Evolutionary conservation across 1,140 invertebrate species (phyloP).

Genomic region (Chironomus striatipennis): DNA sequence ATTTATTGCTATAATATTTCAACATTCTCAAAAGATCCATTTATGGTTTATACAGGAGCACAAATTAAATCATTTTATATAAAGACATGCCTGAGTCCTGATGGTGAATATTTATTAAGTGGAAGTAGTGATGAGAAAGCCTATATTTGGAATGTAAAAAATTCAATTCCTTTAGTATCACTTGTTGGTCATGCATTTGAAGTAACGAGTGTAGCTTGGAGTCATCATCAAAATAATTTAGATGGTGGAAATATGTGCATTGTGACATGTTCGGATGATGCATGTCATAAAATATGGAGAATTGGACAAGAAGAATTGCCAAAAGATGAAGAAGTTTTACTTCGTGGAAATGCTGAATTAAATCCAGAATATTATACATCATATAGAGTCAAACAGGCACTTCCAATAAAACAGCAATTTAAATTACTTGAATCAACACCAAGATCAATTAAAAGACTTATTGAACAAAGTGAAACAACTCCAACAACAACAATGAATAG

Average conservation of each 20-base stretch:
- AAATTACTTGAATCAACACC: constrained; percentile 43
- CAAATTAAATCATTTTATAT: constrained; percentile 73
- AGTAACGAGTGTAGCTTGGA: constrained; percentile 79
- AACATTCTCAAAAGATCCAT: constrained; percentile 56
- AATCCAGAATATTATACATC: constrained; percentile 30
- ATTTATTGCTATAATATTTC: constrained; percentile 78
- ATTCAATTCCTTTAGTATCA: constrained; percentile 52
- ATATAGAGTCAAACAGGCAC: constrained; percentile 30
- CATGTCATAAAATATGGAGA: constrained; percentile 65
- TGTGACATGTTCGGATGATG: constrained; percentile 74
- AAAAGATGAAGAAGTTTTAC: constrained; percentile 42
- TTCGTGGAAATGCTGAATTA: constrained; percentile 47
- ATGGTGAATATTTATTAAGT: constrained; percentile 68
- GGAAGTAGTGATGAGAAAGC: constrained; percentile 76
- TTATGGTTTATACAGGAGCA: constrained; percentile 56
- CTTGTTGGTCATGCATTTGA: constrained; percentile 68
- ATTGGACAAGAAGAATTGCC: constrained; percentile 47
- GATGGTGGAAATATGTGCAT: constrained; percentile 45
- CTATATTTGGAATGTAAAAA: constrained; percentile 70
- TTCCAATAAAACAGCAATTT: constrained; percentile 35
- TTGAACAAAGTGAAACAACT: constrained; percentile 38
- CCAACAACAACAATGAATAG: constrained; percentile 30
- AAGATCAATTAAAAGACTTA: constrained; percentile 40
- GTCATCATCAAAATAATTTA: constrained; percentile 32
- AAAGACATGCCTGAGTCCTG: constrained; percentile 67